These are phyloP conservation scores for Menura novaehollandiae DNA, from an alignment of 2,113 vertebrate species.

Conservation along the genomic window DNA sequence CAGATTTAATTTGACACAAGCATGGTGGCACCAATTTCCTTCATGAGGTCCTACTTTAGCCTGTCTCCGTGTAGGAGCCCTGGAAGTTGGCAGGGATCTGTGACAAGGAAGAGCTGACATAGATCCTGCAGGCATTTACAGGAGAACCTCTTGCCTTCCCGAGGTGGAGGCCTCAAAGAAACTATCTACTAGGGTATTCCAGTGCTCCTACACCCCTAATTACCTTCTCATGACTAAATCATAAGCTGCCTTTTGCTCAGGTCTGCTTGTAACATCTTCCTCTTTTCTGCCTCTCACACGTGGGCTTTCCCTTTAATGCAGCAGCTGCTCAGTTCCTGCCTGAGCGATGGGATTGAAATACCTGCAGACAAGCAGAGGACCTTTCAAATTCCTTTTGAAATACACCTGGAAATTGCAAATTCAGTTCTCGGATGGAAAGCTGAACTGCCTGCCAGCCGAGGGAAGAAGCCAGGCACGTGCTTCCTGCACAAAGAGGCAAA, in stretches of 20 bases:
- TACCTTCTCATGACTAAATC: constrained; percentile 66
- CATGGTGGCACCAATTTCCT: background rate
- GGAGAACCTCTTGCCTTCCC: background rate
- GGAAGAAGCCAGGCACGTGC: background rate
- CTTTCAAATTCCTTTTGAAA: constrained; percentile 60
- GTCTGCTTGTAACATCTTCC: constrained; percentile 61
- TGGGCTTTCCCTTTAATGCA: constrained; percentile 57
- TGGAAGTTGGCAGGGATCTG: background rate
- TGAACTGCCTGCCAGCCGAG: background rate
- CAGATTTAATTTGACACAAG: background rate
- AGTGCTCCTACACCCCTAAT: constrained; percentile 55
- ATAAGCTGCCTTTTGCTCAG: constrained; percentile 56
- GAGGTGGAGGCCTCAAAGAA: constrained; percentile 9
- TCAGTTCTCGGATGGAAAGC: background rate
- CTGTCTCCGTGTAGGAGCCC: background rate
- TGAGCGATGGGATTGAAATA: constrained; percentile 45
- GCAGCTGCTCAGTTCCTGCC: constrained; percentile 41
- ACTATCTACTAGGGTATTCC: constrained; percentile 16
- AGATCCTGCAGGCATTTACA: background rate
- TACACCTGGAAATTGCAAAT: constrained; percentile 44
- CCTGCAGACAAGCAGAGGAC: constrained; percentile 10
- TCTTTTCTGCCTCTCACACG: background rate
- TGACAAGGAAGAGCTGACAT: background rate
- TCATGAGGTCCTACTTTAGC: background rate
- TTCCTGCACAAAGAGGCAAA: background rate